Percentiles rank a stretch among this genome's conserved stretches.
Evolutionary conservation across 2,888 invertebrate genomes (phyloP).

Genomic region (Penaeus monodon): DNA sequence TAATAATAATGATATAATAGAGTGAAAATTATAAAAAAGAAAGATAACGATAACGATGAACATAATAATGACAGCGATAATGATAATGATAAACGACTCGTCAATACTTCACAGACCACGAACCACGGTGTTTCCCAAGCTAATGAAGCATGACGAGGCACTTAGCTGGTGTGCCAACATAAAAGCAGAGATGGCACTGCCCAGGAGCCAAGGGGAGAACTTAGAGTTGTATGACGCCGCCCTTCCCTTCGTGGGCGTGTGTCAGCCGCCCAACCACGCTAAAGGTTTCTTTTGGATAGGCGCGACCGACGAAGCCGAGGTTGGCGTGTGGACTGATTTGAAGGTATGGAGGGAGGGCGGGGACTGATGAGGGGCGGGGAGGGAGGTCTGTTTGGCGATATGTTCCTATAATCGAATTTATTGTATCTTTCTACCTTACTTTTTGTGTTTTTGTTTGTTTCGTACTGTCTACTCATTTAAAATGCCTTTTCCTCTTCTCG

Average conservation of each 20-base stretch:
- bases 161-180: neutral
- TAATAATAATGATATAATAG: too few relatives aligned
- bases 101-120: neutral
- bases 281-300: conserved; percentile 10
- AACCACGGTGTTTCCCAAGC: neutral
- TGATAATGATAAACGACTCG: too few relatives aligned
- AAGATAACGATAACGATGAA: too few relatives aligned
- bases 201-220: neutral
- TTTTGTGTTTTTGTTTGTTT: too few relatives aligned
- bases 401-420: too few relatives aligned
- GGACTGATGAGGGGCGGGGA: too few relatives aligned
- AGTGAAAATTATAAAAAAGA: too few relatives aligned
- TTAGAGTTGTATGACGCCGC: neutral
- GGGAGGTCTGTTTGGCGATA: too few relatives aligned
- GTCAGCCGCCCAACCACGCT: conserved; percentile 21
- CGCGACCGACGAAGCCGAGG: neutral
- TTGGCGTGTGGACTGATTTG: neutral
- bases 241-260: neutral
- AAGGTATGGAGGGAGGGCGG: neutral
- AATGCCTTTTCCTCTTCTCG: too few relatives aligned
- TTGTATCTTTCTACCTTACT: too few relatives aligned
- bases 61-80: too few relatives aligned
- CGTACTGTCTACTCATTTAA: too few relatives aligned
- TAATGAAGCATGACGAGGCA: neutral
- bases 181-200: neutral